Conservation (phyloP, 2,113 vertebrate species). For the Serilophus lunatus region DNA sequence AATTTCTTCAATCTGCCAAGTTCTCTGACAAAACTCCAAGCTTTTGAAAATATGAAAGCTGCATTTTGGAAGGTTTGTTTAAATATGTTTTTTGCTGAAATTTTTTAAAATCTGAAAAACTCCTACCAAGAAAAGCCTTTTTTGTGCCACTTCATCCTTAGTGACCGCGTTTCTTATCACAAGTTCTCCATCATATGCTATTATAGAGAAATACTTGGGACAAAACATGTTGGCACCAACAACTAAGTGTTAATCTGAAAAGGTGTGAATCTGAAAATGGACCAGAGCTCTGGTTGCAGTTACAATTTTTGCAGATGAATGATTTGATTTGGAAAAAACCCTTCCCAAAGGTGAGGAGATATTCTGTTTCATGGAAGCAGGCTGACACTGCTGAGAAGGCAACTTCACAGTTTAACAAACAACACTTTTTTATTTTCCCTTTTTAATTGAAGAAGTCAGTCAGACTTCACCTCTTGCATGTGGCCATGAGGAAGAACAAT, state of each 20-base stretch:
- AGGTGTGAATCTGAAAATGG: neutral
- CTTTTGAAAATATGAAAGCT: neutral
- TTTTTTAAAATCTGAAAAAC: neutral
- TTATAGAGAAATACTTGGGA: neutral
- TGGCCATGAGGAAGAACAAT: neutral
- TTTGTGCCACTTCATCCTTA: neutral
- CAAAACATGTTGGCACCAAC: neutral
- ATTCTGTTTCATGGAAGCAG: neutral
- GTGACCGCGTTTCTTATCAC: neutral
- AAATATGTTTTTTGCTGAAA: neutral
- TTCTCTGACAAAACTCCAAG: neutral
- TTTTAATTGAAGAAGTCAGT: neutral
- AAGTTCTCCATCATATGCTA: neutral
- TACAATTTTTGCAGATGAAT: neutral
- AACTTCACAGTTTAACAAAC: neutral
- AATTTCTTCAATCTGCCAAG: neutral
- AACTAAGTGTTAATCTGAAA: neutral
- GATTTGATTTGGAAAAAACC: neutral
- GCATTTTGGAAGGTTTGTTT: neutral
- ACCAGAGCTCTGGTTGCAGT: neutral
- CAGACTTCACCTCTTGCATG: neutral
- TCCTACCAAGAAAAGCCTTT: neutral
- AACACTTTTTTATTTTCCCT: neutral
- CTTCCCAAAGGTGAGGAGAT: neutral
- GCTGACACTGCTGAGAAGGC: neutral